phyloP scores from a whole-genome alignment of 2,113 vertebrate genomes.

The Cephalopterus ornatus region DNA sequence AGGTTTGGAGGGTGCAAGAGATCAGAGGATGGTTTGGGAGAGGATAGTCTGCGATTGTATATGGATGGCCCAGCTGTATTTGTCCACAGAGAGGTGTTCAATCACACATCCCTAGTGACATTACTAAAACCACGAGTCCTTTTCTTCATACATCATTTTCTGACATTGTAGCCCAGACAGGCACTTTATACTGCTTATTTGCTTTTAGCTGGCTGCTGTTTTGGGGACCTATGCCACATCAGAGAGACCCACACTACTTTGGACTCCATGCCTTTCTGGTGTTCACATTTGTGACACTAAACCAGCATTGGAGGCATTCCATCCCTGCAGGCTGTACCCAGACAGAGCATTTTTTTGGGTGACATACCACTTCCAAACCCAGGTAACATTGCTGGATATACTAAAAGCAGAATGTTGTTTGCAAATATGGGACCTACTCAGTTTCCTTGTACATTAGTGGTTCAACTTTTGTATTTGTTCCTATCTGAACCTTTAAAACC shows the following conservation, averaged over 20 bases:
- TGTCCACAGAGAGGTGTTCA: not conserved
- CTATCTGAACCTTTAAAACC: not conserved
- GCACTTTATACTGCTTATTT: not conserved
- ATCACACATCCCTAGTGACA: not conserved
- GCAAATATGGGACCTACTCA: not conserved
- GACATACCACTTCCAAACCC: not conserved
- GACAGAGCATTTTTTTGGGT: not conserved
- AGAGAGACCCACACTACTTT: not conserved
- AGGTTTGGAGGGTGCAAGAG: not conserved
- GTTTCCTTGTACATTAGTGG: not conserved
- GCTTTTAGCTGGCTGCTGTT: not conserved
- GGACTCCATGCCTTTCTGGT: rapidly evolving
- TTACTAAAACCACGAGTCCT: rapidly evolving
- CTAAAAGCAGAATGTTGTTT: not conserved
- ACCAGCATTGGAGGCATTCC: not conserved
- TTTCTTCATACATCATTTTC: not conserved
- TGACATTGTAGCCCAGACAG: not conserved
- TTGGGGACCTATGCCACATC: not conserved
- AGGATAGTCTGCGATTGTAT: not conserved
- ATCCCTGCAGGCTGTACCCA: not conserved
- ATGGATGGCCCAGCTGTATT: not conserved
- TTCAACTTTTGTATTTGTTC: not conserved
- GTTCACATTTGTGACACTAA: rapidly evolving
- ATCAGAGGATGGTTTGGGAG: not conserved
- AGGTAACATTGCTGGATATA: not conserved